Evolutionary conservation across 2,113 vertebrate genomes (phyloP).

Genomic region (Phaetusa simplex): DNA sequence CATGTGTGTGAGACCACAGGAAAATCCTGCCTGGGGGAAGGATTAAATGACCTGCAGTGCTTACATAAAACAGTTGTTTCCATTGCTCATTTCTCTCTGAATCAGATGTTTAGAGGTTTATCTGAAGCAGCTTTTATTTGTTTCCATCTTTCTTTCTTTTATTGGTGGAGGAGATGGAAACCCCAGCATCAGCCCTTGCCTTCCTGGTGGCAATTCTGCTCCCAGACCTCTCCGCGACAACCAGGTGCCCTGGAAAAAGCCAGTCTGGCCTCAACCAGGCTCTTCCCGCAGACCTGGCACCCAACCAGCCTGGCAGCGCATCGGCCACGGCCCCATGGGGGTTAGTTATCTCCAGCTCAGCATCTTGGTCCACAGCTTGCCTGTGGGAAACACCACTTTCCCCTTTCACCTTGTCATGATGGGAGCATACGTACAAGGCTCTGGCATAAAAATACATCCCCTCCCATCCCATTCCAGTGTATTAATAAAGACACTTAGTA

Average conservation of each 20-base stretch:
- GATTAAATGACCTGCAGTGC: not conserved
- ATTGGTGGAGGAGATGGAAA: not conserved
- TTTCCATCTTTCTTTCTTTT: not conserved
- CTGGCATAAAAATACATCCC: constrained; percentile 60
- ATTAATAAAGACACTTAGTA: constrained; percentile 63
- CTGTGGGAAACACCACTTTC: not conserved
- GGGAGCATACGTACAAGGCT: not conserved
- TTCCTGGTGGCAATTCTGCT: not conserved
- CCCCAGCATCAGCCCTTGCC: not conserved
- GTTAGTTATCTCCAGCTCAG: not conserved
- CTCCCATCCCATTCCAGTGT: constrained; percentile 36
- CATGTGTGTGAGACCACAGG: not conserved
- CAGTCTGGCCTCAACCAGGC: not conserved
- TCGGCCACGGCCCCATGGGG: rapidly evolving
- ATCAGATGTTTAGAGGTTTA: not conserved
- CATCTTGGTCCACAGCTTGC: not conserved
- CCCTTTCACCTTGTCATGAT: not conserved
- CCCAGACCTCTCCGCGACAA: not conserved
- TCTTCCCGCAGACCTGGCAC: not conserved
- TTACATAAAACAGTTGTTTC: not conserved
- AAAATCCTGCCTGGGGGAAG: not conserved
- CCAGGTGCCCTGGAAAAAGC: not conserved
- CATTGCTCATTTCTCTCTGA: not conserved
- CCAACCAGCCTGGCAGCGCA: not conserved
- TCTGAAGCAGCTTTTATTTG: not conserved